phyloP scores from a whole-genome alignment of 2,888 invertebrate species.

The Xestoiulus laeticollis region DNA sequence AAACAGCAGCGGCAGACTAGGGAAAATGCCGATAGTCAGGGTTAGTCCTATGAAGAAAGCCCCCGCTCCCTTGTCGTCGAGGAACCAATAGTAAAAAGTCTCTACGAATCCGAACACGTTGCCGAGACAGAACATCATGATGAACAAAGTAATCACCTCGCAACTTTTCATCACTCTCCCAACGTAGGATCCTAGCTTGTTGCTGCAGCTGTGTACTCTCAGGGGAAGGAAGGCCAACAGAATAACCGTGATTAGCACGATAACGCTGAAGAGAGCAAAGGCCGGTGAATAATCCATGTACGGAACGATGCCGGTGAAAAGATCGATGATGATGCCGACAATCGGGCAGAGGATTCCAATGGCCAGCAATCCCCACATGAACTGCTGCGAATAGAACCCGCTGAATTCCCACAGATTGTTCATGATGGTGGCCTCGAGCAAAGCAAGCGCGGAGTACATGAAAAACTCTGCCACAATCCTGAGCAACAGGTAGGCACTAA shows the following conservation, averaged over 20 bases:
- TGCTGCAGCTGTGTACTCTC: constrained; percentile 47
- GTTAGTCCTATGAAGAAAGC: constrained; percentile 73
- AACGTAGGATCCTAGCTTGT: constrained; percentile 48
- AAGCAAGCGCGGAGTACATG: constrained; percentile 71
- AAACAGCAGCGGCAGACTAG: constrained; percentile 76
- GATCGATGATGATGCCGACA: constrained; percentile 58
- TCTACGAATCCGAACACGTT: constrained; percentile 83
- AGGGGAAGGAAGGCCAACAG: constrained; percentile 57
- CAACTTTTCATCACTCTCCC: constrained; percentile 45
- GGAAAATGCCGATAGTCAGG: constrained; percentile 75
- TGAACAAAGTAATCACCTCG: constrained; percentile 70
- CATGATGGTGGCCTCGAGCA: constrained; percentile 58
- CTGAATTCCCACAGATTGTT: constrained; percentile 55
- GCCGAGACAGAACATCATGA: constrained; percentile 77
- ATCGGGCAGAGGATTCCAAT: constrained; percentile 55
- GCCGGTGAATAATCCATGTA: constrained; percentile 57
- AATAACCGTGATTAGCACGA: constrained; percentile 57
- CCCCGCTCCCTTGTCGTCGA: constrained; percentile 70
- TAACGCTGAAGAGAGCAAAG: constrained; percentile 58
- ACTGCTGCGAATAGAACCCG: constrained; percentile 54
- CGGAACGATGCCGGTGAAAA: constrained; percentile 53
- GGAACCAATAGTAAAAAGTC: constrained; percentile 74
- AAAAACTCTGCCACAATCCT: constrained; percentile 79
- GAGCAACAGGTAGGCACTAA: constrained; percentile 74
- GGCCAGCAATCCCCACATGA: constrained; percentile 55